Conservation (phyloP, 1,140 invertebrate species). For the Lutraria rhynchaena region DNA sequence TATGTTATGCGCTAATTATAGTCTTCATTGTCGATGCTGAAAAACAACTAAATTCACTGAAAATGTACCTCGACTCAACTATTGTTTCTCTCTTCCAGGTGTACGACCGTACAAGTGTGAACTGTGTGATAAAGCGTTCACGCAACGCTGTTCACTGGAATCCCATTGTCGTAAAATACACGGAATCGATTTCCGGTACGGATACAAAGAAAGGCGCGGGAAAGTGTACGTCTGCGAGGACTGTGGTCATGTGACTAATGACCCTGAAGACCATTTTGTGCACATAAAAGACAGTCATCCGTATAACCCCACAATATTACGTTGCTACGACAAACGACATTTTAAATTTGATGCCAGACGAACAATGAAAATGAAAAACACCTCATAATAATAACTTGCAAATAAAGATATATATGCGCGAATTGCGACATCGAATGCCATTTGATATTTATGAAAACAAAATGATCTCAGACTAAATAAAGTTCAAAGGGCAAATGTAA, state of each 20-base stretch:
- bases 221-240: conserved; percentile 99
- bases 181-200: conserved; percentile 97
- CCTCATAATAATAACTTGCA: too few relatives aligned
- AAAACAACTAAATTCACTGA: too few relatives aligned
- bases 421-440: too few relatives aligned
- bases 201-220: conserved; percentile 97
- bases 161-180: conserved; percentile 99
- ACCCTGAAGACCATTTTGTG: conserved; percentile 97
- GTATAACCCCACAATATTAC: conserved; percentile 95
- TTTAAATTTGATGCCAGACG: conserved; percentile 91
- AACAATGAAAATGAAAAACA: neutral
- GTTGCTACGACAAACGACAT: conserved; percentile 99
- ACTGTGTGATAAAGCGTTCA: conserved; percentile 98
- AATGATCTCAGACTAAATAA: too few relatives aligned
- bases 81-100: conserved; percentile 84
- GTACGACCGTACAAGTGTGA: conserved; percentile 99
- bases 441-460: too few relatives aligned
- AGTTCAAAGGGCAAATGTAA: too few relatives aligned
- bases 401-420: too few relatives aligned
- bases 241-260: conserved; percentile 98
- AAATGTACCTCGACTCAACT: too few relatives aligned
- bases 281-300: conserved; percentile 98
- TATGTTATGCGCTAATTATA: too few relatives aligned
- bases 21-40: too few relatives aligned
- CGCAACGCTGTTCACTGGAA: conserved; percentile 99